A percentile compares a stretch with the other conserved stretches of the same genome.
phyloP scores from a whole-genome alignment of 2,888 invertebrate genomes.

The Acleris cristana region DNA sequence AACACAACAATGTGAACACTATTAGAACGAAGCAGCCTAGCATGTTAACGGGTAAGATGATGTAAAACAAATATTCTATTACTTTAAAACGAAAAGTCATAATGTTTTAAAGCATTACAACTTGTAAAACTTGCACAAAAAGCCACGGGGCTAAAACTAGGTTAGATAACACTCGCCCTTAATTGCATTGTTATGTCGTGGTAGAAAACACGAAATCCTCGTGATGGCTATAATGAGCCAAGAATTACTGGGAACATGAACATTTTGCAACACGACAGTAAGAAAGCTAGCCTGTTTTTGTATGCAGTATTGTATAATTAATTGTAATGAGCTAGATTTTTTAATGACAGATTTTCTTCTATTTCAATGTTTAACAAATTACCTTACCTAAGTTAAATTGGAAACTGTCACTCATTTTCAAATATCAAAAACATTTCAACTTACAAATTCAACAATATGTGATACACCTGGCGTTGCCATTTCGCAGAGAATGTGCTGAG shows the following conservation, averaged over 20 bases:
- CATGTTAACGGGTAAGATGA: no score
- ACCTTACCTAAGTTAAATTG: no score
- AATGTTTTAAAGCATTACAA: not conserved
- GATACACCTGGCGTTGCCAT: no score
- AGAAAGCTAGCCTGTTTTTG: constrained; percentile 9
- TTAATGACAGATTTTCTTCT: not conserved
- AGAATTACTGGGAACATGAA: constrained; percentile 30
- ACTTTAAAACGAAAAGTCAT: no score
- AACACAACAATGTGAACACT: no score
- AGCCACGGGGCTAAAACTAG: constrained; percentile 19
- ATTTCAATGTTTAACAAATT: no score
- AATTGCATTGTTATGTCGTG: constrained; percentile 38
- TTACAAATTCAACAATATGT: no score
- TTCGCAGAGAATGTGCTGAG: no score
- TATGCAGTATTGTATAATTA: not conserved
- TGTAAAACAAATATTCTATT: no score
- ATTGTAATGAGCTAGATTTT: not conserved
- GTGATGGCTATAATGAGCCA: constrained; percentile 23
- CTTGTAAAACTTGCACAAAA: constrained; percentile 13
- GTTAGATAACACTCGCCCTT: constrained; percentile 32
- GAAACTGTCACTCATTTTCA: no score
- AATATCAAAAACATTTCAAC: no score
- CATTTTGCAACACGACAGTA: constrained; percentile 17
- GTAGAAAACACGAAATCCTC: constrained; percentile 21
- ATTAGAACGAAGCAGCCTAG: no score